A percentile compares a stretch with the other conserved stretches of the same genome.
Evolutionary conservation across 2,888 invertebrate species (phyloP).

Genomic region (Syrphus vitripennis): DNA sequence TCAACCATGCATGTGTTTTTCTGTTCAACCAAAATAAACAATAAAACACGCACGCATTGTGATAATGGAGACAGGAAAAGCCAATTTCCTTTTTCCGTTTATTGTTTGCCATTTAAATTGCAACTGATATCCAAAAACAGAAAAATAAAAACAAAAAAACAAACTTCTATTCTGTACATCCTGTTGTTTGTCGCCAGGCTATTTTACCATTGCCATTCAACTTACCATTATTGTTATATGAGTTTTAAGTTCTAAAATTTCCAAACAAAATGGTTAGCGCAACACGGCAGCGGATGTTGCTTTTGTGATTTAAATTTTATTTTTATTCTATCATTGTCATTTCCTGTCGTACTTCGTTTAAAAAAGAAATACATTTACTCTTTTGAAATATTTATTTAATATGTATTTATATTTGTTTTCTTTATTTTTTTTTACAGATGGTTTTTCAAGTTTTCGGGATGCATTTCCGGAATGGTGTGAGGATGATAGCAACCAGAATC

Average conservation of each 20-base stretch:
- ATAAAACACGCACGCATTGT: constrained; percentile 18
- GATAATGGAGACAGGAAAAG: constrained; percentile 60
- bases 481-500: constrained; percentile 88
- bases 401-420: constrained; percentile 29
- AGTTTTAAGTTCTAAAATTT: constrained; percentile 45
- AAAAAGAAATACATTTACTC: background rate
- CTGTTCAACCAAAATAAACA: background rate
- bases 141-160: background rate
- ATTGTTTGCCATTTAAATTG: constrained; percentile 49
- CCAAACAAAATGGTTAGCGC: constrained; percentile 32
- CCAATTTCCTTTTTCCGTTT: constrained; percentile 64
- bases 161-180: constrained; percentile 7
- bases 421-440: constrained; percentile 85
- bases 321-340: constrained; percentile 28
- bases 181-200: background rate
- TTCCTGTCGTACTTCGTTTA: constrained; percentile 7
- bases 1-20: background rate
- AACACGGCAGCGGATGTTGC: constrained; percentile 55
- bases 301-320: constrained; percentile 49
- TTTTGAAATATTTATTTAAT: constrained; percentile 42
- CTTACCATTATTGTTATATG: background rate
- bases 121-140: constrained; percentile 24
- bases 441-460: constrained; percentile 91
- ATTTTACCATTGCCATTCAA: background rate
- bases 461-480: constrained; percentile 95